A percentile compares a stretch with the other conserved stretches of the same genome.
phyloP scores from a whole-genome alignment of 2,797 vertebrate genomes.

The Neosalanx taihuensis region DNA sequence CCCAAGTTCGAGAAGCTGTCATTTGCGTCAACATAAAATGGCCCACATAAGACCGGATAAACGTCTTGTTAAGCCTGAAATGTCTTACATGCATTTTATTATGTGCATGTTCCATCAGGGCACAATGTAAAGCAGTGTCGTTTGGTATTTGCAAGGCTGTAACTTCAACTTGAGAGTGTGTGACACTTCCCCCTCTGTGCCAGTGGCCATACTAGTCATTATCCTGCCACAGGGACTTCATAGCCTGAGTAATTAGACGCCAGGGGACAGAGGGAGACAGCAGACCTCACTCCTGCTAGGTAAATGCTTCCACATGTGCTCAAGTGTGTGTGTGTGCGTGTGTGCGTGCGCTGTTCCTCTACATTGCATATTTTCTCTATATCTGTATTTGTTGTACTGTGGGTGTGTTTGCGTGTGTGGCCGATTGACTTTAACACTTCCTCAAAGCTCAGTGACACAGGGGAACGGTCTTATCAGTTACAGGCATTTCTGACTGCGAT shows the following conservation, averaged over 20 bases:
- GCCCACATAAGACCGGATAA: background rate
- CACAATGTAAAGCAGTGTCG: conserved; percentile 23
- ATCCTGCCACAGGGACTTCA: conserved; percentile 62
- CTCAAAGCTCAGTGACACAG: conserved; percentile 12
- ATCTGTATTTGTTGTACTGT: background rate
- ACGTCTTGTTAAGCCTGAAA: background rate
- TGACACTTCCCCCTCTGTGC: conserved; percentile 52
- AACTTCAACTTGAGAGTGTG: conserved; percentile 31
- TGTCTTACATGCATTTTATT: background rate
- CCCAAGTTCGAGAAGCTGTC: background rate
- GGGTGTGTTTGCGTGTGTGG: conserved; percentile 8
- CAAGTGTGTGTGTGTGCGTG: conserved; percentile 1
- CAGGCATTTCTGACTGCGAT: conserved; percentile 28
- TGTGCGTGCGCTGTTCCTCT: background rate
- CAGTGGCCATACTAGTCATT: conserved; percentile 58
- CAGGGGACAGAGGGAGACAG: conserved; percentile 36
- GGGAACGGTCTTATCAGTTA: conserved; percentile 25
- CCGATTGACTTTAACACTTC: conserved; percentile 32
- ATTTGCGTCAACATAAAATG: background rate
- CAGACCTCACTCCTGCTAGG: conserved; percentile 40
- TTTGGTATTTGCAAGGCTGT: conserved; percentile 31
- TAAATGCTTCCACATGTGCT: conserved; percentile 70
- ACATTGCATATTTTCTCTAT: background rate
- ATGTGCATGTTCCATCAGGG: background rate
- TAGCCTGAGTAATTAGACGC: conserved; percentile 65